Percentiles rank a stretch among this genome's conserved stretches.
Conservation (phyloP, 1,140 invertebrate species). For the Drosophila pachea region DNA sequence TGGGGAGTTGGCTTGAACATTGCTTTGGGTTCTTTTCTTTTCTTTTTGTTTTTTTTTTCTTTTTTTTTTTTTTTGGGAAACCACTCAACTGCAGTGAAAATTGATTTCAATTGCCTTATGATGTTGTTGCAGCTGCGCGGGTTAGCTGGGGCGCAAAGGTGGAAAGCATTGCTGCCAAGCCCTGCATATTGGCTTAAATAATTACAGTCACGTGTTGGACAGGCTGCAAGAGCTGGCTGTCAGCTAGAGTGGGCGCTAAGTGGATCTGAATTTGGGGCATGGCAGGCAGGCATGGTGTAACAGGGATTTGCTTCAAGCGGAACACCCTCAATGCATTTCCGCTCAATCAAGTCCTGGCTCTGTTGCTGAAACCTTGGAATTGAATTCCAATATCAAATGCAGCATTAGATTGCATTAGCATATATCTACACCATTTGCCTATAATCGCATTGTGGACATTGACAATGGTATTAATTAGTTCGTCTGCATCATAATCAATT, state of each 20-base stretch:
- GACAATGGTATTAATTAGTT: not conserved
- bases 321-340: no score
- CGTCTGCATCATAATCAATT: constrained; percentile 9
- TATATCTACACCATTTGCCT: not conserved
- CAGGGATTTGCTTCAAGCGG: no score
- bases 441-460: not conserved
- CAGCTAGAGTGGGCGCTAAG: not conserved
- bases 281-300: no score
- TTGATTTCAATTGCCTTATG: constrained; percentile 75
- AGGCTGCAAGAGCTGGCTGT: not conserved
- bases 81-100: constrained; percentile 65
- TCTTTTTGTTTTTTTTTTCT: not conserved
- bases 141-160: not conserved
- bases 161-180: not conserved
- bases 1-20: constrained; percentile 46
- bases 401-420: not conserved
- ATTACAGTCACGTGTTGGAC: constrained; percentile 31
- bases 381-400: not conserved
- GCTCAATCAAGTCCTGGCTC: no score
- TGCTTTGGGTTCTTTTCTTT: constrained; percentile 16
- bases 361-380: no score
- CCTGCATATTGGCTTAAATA: constrained; percentile 38
- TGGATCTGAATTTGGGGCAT: not conserved
- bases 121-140: constrained; percentile 30
- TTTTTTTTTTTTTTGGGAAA: constrained; percentile 29